Evolutionary conservation across 2,888 invertebrate genomes (phyloP).

Genomic region (Cryptocheilus praepositus): DNA sequence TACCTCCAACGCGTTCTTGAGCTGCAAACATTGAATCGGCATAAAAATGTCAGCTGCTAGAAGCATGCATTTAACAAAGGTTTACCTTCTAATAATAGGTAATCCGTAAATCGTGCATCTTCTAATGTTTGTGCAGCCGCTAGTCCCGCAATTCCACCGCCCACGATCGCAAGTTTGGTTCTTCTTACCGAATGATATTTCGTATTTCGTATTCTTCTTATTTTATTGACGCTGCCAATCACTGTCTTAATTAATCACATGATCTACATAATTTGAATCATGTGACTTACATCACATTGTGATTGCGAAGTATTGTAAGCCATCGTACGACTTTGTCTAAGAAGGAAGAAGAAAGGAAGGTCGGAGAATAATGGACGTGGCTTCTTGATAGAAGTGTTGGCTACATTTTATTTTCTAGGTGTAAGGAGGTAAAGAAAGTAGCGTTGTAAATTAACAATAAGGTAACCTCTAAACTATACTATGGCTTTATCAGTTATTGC

Average conservation of each 20-base stretch:
- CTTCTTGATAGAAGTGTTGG: too few species aligned
- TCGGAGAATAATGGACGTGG: too few species aligned
- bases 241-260: conserved; percentile 55
- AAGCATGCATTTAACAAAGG: background rate
- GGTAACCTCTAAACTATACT: too few species aligned
- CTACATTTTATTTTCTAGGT: too few species aligned
- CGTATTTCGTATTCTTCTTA: conserved; percentile 26
- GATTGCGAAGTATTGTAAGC: too few species aligned
- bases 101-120: conserved; percentile 74
- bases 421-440: too few species aligned
- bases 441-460: too few species aligned
- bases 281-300: conserved; percentile 7
- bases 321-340: too few species aligned
- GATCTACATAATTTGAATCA: conserved; percentile 55
- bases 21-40: conserved; percentile 62
- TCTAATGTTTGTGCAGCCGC: conserved; percentile 77
- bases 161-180: conserved; percentile 76
- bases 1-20: conserved; percentile 77
- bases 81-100: conserved; percentile 77
- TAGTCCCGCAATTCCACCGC: conserved; percentile 80
- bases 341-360: too few species aligned
- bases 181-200: conserved; percentile 37
- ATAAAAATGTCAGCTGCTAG: background rate
- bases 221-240: conserved; percentile 41
- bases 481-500: too few species aligned